Evolutionary conservation across 2,113 vertebrate genomes (phyloP).

Genomic region (Mormoops blainvillei): DNA sequence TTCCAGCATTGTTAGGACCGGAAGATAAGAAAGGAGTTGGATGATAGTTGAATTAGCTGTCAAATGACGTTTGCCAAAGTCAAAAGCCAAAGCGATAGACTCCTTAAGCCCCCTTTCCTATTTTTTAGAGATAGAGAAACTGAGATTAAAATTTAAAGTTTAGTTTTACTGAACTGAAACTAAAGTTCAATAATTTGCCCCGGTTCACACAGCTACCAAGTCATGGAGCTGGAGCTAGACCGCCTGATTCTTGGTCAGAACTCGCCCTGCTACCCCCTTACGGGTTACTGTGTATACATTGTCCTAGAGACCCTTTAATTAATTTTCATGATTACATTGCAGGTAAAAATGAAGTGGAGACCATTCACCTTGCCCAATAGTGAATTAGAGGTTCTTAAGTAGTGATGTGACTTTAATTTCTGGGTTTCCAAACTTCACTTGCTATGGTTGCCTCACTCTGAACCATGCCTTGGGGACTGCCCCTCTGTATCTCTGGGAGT

Average conservation of each 20-base stretch:
- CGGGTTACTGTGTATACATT: background rate
- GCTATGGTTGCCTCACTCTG: background rate
- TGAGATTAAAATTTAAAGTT: background rate
- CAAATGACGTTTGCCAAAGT: background rate
- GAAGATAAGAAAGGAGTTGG: background rate
- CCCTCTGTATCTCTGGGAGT: background rate
- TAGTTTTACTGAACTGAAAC: background rate
- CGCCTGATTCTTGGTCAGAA: background rate
- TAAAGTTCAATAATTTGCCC: background rate
- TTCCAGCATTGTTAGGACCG: background rate
- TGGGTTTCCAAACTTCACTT: background rate
- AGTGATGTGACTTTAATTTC: background rate
- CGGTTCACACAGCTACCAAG: background rate
- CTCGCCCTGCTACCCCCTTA: background rate
- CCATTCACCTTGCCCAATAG: background rate
- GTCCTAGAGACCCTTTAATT: background rate
- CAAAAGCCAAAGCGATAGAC: background rate
- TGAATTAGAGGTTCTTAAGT: background rate
- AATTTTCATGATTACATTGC: background rate
- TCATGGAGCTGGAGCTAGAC: background rate
- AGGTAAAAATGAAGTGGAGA: background rate
- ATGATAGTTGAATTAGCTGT: background rate
- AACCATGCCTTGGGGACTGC: background rate
- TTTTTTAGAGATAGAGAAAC: background rate
- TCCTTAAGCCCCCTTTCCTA: background rate